These are phyloP conservation scores for Trichechus manatus DNA, from an alignment of 2,113 vertebrate genomes.

Conservation along the genomic window DNA sequence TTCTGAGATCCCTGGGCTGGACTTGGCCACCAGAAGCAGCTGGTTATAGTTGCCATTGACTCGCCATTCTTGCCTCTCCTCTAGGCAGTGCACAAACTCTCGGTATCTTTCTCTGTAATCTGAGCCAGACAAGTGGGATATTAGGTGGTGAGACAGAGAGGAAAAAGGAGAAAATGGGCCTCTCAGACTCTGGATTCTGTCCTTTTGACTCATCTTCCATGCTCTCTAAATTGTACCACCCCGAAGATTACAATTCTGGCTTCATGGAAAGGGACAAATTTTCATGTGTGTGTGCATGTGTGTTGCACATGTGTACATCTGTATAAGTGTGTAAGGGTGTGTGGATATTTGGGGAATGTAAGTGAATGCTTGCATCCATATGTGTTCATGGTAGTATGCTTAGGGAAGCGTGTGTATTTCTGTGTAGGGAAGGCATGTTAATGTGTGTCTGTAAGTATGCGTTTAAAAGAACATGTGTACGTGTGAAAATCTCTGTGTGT, in stretches of 20 bases:
- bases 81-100: neutral
- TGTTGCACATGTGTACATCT: neutral
- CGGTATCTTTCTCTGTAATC: slow-evolving; percentile 72
- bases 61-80: neutral
- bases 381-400: neutral
- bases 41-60: neutral
- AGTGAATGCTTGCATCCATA: neutral
- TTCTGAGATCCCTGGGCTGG: neutral
- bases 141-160: neutral
- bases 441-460: neutral
- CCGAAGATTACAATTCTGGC: neutral
- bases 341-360: neutral
- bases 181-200: neutral
- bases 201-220: neutral
- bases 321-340: neutral
- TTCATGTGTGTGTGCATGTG: too few relatives aligned
- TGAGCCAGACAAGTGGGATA: neutral
- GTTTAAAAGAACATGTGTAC: neutral
- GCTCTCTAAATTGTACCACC: neutral
- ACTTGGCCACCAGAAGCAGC: slow-evolving; percentile 13
- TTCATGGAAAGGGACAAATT: neutral
- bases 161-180: neutral
- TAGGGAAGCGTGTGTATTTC: neutral
- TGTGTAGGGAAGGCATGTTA: neutral
- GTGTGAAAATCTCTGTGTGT: neutral